Evolutionary conservation across 2,113 vertebrate species (phyloP), one percentile per base, ranked within the genome.

Genomic region (Actenoides hombroni): DNA sequence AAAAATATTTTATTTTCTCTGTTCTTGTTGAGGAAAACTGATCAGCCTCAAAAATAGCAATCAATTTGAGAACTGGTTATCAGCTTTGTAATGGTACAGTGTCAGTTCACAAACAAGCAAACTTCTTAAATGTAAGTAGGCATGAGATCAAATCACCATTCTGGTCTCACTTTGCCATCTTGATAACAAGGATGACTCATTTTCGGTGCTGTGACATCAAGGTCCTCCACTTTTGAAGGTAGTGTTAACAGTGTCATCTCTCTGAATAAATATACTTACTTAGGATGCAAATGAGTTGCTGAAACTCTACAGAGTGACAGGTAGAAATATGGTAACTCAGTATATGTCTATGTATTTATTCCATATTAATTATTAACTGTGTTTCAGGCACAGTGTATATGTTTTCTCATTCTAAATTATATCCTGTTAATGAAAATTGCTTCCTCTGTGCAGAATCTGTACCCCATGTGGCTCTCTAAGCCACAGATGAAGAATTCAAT

Each of bases 361-460:
- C 97, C 94, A 80, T 76, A 79, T 96, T 97, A 97, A 96, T 97
- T 96, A 98, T 96, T 96, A 98, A 93, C 97, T 91, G 73, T 96
- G 93, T 98, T 97, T 88, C 92, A 95, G 93, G 90, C 97, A 97
- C 69, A 94, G 83, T 91, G 95, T 97, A 91, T 94, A 94, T 97
- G 97, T 98, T 98, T 98, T 97, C 97, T 97, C 93, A 92, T 97
- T 96, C 95, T 97, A 97, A 98, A 98, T 98, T 98, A 98, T 96
- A 98, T 97, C 94, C 95, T 94, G 97, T 97, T 98, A 98, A 98
- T 97, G 97, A 98, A 98, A 98, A 98, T 98, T 98, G 97, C 97
- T 98, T 98, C 97, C 97, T 98, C 96, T 94, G 75, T 97, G 92
- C 92, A 97, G 95, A 97, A 93, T 56, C 94, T 94, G 65, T 95